These are phyloP conservation scores for Drosophila leontia DNA, from an alignment of 1,140 invertebrate genomes.

Conservation along the genomic window DNA sequence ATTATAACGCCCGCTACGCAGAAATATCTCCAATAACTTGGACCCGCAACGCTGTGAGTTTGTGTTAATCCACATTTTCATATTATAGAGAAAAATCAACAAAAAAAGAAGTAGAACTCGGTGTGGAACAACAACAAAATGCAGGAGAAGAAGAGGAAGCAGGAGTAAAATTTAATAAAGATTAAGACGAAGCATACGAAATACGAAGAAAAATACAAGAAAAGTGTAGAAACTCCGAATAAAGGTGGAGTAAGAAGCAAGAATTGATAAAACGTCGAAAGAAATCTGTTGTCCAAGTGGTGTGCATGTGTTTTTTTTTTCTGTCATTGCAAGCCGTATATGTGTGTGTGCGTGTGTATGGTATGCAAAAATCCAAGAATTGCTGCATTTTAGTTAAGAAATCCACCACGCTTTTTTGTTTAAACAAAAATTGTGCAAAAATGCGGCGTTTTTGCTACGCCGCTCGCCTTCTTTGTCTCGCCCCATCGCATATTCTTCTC, in stretches of 20 bases:
- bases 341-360: slow-evolving; percentile 16
- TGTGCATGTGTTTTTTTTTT: slow-evolving; percentile 17
- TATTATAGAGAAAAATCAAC: slow-evolving; percentile 21
- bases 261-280: neutral
- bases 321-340: neutral
- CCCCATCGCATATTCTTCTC: slow-evolving; percentile 27
- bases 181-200: slow-evolving; percentile 2
- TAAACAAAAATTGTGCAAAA: slow-evolving; percentile 13
- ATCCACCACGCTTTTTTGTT: slow-evolving; percentile 1
- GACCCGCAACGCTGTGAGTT: slow-evolving; percentile 33
- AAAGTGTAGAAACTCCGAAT: neutral
- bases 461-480: slow-evolving; percentile 41
- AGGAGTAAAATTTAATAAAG: slow-evolving; percentile 27
- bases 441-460: slow-evolving; percentile 27
- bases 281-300: neutral
- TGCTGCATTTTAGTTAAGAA: slow-evolving; percentile 5
- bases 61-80: slow-evolving; percentile 16
- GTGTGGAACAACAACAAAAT: slow-evolving; percentile 35
- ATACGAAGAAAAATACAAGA: neutral
- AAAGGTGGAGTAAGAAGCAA: neutral
- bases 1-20: slow-evolving; percentile 3
- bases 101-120: neutral
- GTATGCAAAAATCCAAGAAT: slow-evolving; percentile 17
- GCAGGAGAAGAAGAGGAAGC: slow-evolving; percentile 24
- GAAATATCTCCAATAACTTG: slow-evolving; percentile 4